These are phyloP conservation scores for Agriopis aurantiaria DNA, from an alignment of 2,888 invertebrate species.

Conservation along the genomic window DNA sequence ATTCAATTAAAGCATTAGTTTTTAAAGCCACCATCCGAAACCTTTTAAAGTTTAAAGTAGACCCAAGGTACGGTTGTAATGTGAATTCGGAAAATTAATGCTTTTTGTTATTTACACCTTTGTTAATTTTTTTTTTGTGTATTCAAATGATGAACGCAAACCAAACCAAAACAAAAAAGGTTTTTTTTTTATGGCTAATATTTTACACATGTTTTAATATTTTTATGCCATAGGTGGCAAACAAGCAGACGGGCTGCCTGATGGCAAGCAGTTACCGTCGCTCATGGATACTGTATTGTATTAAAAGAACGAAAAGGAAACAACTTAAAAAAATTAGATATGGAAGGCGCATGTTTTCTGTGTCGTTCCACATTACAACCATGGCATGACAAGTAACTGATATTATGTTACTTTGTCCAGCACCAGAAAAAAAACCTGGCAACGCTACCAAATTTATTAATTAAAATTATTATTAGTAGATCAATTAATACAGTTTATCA, in stretches of 20 bases:
- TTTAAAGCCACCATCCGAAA: slow-evolving; percentile 35
- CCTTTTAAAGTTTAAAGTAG: background rate
- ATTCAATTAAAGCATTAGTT: slow-evolving; percentile 62
- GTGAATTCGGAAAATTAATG: background rate
- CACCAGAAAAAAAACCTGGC: slow-evolving; percentile 1
- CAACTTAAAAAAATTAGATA: background rate
- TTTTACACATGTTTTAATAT: background rate
- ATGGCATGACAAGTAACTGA: background rate
- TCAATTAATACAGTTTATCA: slow-evolving; percentile 30
- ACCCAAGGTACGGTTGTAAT: background rate
- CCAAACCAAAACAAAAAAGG: too few species aligned
- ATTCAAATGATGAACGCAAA: too few species aligned
- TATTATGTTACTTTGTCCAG: background rate
- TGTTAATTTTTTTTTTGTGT: background rate
- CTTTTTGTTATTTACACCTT: background rate
- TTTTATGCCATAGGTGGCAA: too few species aligned
- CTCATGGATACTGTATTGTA: too few species aligned
- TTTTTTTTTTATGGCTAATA: background rate
- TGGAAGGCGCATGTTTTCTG: slow-evolving; percentile 13
- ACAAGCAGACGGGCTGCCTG: too few species aligned
- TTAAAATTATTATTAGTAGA: slow-evolving; percentile 16
- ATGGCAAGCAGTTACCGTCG: too few species aligned
- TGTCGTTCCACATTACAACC: background rate
- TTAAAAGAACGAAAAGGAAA: background rate
- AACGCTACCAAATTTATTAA: background rate